Evolutionary conservation across 2,888 invertebrate genomes (phyloP).

Genomic region (Tipula confusa): DNA sequence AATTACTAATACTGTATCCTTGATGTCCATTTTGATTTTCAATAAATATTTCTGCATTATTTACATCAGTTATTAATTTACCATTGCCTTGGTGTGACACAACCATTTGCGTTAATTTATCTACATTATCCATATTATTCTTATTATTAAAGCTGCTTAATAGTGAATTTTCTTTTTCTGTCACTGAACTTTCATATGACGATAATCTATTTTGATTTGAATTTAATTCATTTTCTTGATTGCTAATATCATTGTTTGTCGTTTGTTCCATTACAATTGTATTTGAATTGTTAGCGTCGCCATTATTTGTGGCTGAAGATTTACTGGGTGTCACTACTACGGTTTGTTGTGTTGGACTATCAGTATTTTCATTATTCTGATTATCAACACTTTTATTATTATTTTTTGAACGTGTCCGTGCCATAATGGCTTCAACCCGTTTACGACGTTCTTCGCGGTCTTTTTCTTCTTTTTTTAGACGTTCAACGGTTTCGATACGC

Average conservation of each 20-base stretch:
- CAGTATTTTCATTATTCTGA: slow-evolving; percentile 31
- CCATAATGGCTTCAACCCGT: slow-evolving; percentile 90
- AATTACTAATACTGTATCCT: slow-evolving; percentile 3
- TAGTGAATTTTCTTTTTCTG: slow-evolving; percentile 46
- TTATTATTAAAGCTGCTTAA: slow-evolving; percentile 34
- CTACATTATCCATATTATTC: slow-evolving; percentile 20
- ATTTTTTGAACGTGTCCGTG: slow-evolving; percentile 62
- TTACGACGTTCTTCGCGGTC: slow-evolving; percentile 84
- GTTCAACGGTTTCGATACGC: slow-evolving; percentile 77
- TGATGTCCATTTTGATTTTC: slow-evolving; percentile 28
- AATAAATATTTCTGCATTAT: slow-evolving; percentile 27
- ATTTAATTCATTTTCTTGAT: not conserved
- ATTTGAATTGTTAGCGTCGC: slow-evolving; percentile 28
- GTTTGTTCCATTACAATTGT: not conserved
- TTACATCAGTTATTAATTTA: slow-evolving; percentile 8
- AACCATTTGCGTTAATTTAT: slow-evolving; percentile 15
- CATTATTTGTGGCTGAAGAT: not conserved
- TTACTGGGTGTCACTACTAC: not conserved
- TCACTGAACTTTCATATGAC: slow-evolving; percentile 48
- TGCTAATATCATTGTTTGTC: not conserved
- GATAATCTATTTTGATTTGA: slow-evolving; percentile 28
- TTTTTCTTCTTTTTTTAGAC: slow-evolving; percentile 78
- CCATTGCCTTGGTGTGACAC: slow-evolving; percentile 16
- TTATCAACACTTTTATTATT: not conserved
- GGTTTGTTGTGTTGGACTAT: not conserved